A percentile compares a stretch with the other conserved stretches of the same genome.
phyloP scores from a whole-genome alignment of 23 tunicate genomes.

The Halocynthia roretzi region DNA sequence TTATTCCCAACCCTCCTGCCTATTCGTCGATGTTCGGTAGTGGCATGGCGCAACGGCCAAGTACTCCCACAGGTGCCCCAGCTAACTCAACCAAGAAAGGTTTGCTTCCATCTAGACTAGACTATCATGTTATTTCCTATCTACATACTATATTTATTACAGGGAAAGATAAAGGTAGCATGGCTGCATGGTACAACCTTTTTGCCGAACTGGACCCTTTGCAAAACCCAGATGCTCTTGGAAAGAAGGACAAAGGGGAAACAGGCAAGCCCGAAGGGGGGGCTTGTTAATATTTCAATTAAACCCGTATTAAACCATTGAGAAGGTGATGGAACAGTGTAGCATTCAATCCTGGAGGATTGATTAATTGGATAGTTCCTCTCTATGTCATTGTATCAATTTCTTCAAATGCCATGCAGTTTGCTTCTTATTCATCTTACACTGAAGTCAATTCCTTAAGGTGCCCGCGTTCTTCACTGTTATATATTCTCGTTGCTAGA shows the following conservation, averaged over 20 bases:
- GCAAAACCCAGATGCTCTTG: constrained; percentile 90
- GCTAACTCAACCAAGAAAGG: constrained; percentile 2
- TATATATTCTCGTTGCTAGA: too few relatives aligned
- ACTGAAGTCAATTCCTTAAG: too few relatives aligned
- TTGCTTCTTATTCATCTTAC: too few relatives aligned
- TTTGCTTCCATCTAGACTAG: constrained; percentile 3
- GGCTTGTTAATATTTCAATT: constrained; percentile 46
- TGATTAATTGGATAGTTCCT: too few relatives aligned
- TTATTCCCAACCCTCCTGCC: constrained; percentile 33
- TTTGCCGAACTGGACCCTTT: constrained; percentile 96
- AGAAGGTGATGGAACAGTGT: not conserved
- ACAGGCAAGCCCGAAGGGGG: constrained; percentile 39
- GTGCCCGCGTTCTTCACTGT: too few relatives aligned
- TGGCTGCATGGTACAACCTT: constrained; percentile 76
- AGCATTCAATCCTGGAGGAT: too few relatives aligned
- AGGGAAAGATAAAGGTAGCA: constrained; percentile 48
- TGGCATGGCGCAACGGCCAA: constrained; percentile 13
- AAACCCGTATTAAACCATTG: not conserved
- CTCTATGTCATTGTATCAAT: too few relatives aligned
- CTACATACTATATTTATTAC: too few relatives aligned
- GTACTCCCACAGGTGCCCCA: constrained; percentile 1
- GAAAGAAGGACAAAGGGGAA: constrained; percentile 39
- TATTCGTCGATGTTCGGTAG: constrained; percentile 58
- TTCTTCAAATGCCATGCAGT: too few relatives aligned
- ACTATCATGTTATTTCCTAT: too few relatives aligned